Conservation (phyloP, 2,797 vertebrate species). For the Rhincodon typus region DNA sequence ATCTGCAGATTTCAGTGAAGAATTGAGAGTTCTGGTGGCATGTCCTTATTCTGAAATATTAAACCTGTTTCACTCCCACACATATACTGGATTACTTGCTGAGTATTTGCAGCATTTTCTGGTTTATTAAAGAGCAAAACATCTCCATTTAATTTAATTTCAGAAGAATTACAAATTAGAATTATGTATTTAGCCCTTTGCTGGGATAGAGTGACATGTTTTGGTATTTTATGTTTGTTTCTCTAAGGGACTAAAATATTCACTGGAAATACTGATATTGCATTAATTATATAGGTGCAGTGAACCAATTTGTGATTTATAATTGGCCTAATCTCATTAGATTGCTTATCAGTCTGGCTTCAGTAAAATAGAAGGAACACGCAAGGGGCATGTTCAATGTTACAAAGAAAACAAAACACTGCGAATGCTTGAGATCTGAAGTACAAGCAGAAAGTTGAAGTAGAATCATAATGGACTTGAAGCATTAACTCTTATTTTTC, state of each 20-base stretch:
- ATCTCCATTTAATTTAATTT: background rate
- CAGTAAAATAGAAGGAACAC: background rate
- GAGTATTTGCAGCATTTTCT: background rate
- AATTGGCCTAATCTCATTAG: background rate
- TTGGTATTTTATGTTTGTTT: background rate
- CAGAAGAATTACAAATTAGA: background rate
- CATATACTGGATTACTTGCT: background rate
- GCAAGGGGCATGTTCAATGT: background rate
- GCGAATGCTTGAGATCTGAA: no score
- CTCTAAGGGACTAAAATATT: background rate
- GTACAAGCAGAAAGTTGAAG: no score
- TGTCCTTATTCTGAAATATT: background rate
- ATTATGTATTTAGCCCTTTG: background rate
- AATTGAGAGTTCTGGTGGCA: background rate
- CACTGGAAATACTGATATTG: background rate
- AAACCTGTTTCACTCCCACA: background rate
- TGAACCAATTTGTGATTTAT: background rate
- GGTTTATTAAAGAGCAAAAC: background rate
- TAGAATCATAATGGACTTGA: no score
- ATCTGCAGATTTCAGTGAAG: background rate
- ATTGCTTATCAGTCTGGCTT: background rate
- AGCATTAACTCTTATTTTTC: no score
- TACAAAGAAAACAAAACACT: background rate
- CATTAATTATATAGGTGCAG: background rate
- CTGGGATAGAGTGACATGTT: background rate